A percentile compares a stretch with the other conserved stretches of the same genome.
These are phyloP conservation scores for Physeter macrocephalus DNA, from an alignment of 2,113 vertebrate species.

Conservation along the genomic window DNA sequence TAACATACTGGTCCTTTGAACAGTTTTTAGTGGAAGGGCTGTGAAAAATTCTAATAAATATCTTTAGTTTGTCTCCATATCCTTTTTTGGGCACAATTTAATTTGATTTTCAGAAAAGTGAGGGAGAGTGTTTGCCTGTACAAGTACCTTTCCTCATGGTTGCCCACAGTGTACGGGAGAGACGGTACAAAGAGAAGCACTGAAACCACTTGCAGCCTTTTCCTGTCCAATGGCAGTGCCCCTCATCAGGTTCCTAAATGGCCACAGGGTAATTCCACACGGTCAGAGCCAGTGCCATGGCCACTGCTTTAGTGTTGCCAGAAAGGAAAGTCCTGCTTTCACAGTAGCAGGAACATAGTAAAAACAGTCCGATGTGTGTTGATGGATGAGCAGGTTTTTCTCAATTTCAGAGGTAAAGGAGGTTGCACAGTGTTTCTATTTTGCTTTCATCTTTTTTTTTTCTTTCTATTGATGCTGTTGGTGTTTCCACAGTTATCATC, in stretches of 20 bases:
- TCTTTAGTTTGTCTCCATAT: neutral
- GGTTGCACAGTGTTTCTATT: neutral
- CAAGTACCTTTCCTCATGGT: neutral
- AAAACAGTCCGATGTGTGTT: neutral
- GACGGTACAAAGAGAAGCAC: neutral
- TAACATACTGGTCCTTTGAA: neutral
- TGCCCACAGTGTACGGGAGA: neutral
- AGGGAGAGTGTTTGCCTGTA: neutral
- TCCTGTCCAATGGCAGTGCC: neutral
- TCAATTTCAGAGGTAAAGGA: neutral
- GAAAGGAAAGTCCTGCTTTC: neutral
- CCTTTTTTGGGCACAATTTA: neutral
- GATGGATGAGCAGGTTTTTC: neutral
- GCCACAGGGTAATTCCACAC: neutral
- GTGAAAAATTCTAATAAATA: neutral
- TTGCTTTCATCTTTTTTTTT: neutral
- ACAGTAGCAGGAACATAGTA: neutral
- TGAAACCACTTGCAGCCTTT: neutral
- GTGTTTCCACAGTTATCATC: neutral
- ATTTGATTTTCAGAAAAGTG: neutral
- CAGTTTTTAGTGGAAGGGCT: neutral
- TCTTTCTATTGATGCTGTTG: neutral
- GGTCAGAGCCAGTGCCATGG: neutral
- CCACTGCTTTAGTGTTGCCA: neutral
- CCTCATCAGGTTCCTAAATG: neutral